Evolutionary conservation across 1,140 invertebrate genomes (phyloP), one percentile per base, ranked within the genome.

Genomic region (Papilio glaucus): DNA sequence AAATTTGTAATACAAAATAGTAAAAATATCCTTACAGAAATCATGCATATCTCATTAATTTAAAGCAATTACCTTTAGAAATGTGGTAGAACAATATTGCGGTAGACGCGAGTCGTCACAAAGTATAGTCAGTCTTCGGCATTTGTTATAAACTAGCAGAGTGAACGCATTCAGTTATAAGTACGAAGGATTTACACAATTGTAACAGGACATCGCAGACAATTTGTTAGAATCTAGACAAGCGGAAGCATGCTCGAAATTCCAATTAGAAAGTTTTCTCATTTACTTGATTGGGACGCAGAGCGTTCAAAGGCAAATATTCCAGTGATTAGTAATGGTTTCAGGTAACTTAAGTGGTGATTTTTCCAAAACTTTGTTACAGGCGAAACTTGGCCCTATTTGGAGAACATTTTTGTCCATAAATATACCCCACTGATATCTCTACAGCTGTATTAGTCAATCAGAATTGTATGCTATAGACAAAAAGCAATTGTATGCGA

Each of bases 211-310:
- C 38, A 26, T 45, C 13, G 24, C 15, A 18, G 24, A 69, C 67
- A 53, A 69, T 49, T 69, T 49, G 67, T 69, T 26, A 53, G 12
- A 49, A 53, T 86, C 82, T 82, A 84, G 83, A 85, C 87, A 88
- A 90, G 88, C 87, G 87, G 82, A 78, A 79, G 82, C 86, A 82
- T 86, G 88, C 90, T 92, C 90, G 88, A 92, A 92, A 91, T 92
- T 92, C 89, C 90, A 91, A 92, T 92, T 92, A 91, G 87, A 90
- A 92, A 92, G 87, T 92, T 92, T 92, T 90, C 90, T 92, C 90
- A 92, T 92, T 92, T 92, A 87, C 85, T 90, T 89, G 87, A 90
- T 89, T 89, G 86, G 84, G 85, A 85, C 83, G 87, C 81, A 79
- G 85, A 87, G 85, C 85, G 82, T 82, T 83, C 82, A 78, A 84